phyloP scores from a whole-genome alignment of 2,888 invertebrate species.

The Xanthorhoe spadicearia region DNA sequence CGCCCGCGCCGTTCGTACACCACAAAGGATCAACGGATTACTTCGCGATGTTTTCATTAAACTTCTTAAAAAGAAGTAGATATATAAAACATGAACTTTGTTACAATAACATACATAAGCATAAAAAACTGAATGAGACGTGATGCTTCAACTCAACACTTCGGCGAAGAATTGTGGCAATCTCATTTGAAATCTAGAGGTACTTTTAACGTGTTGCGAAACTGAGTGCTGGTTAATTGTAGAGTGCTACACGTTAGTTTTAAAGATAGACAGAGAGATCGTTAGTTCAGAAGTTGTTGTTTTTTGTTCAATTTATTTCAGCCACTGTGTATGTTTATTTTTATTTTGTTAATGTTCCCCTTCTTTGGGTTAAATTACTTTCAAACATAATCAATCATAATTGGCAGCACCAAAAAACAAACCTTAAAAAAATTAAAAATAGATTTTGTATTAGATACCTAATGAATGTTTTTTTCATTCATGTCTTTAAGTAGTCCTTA shows the following conservation, averaged over 20 bases:
- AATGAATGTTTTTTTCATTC: background rate
- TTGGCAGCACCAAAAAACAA: too few relatives aligned
- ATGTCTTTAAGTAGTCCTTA: too few relatives aligned
- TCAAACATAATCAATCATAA: too few relatives aligned
- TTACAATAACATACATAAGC: slow-evolving; percentile 27
- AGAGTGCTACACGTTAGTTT: background rate
- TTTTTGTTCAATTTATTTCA: too few relatives aligned
- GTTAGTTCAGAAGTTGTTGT: background rate
- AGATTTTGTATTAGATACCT: background rate
- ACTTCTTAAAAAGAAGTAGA: slow-evolving; percentile 50
- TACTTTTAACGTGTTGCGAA: slow-evolving; percentile 14
- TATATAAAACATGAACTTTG: slow-evolving; percentile 43
- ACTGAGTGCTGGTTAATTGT: slow-evolving; percentile 16
- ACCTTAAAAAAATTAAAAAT: too few relatives aligned
- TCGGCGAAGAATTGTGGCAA: slow-evolving; percentile 51
- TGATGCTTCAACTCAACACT: slow-evolving; percentile 72
- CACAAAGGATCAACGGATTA: slow-evolving; percentile 63
- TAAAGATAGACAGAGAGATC: background rate
- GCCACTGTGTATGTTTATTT: background rate
- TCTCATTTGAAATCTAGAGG: slow-evolving; percentile 20
- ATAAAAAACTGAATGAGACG: slow-evolving; percentile 51
- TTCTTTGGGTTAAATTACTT: too few relatives aligned
- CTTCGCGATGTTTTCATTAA: slow-evolving; percentile 76
- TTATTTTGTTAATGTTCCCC: too few relatives aligned
- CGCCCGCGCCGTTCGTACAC: slow-evolving; percentile 52